Evolutionary conservation across 2,797 vertebrate genomes (phyloP).

Genomic region (Centroberyx gerrardi): DNA sequence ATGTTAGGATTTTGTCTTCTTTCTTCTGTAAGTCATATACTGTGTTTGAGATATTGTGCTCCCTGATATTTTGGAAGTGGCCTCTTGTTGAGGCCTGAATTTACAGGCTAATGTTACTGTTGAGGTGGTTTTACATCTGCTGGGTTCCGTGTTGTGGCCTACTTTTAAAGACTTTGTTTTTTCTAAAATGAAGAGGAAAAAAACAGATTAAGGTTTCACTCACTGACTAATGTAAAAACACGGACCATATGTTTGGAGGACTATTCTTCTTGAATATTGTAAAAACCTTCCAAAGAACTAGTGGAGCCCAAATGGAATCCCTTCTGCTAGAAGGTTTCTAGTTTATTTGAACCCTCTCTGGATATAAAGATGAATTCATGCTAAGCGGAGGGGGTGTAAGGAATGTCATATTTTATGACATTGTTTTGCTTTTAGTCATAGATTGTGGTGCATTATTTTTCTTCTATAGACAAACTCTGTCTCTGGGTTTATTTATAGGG

Average conservation of each 20-base stretch:
- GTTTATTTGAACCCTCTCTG: constrained; percentile 80
- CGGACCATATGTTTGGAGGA: constrained; percentile 71
- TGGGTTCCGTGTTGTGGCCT: constrained; percentile 85
- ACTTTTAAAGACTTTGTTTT: constrained; percentile 84
- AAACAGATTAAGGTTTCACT: constrained; percentile 74
- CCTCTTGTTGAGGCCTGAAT: constrained; percentile 80
- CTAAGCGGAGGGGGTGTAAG: constrained; percentile 75
- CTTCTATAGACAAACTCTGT: constrained; percentile 80
- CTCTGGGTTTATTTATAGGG: constrained; percentile 88
- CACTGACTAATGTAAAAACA: constrained; percentile 73
- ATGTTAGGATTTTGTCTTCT: constrained; percentile 81
- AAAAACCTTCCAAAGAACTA: constrained; percentile 83
- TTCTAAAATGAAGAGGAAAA: constrained; percentile 79
- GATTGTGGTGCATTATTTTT: constrained; percentile 84
- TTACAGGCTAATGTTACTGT: constrained; percentile 85
- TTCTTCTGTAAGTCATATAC: constrained; percentile 82
- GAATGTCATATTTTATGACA: constrained; percentile 79
- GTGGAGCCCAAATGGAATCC: constrained; percentile 84
- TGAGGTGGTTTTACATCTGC: constrained; percentile 91
- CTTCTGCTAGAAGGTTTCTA: constrained; percentile 83
- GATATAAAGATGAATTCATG: constrained; percentile 79
- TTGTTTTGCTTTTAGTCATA: constrained; percentile 85
- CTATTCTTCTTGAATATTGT: constrained; percentile 81
- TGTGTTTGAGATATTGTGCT: constrained; percentile 84
- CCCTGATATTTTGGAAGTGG: constrained; percentile 82